phyloP scores from a whole-genome alignment of 2,888 invertebrate species.

The Eumacrocentrus americanus region DNA sequence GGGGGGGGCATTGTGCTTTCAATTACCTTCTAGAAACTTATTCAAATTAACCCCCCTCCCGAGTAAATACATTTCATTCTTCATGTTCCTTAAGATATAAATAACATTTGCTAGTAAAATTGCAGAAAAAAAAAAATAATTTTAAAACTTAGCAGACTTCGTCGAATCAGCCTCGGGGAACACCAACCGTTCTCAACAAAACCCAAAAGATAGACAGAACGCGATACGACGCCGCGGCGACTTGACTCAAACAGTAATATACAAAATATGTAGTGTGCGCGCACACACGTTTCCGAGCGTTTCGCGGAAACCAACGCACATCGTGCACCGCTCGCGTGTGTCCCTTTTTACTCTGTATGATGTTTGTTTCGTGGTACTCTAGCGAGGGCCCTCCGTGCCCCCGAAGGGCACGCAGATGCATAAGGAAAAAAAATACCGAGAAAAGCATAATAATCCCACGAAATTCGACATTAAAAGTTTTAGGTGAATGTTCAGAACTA shows the following conservation, averaged over 20 bases:
- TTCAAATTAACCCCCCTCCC: background rate
- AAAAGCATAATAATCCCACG: too few relatives aligned
- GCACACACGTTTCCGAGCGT: conserved; percentile 31
- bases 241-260: conserved; percentile 8
- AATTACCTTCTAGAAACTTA: too few relatives aligned
- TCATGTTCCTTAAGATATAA: background rate
- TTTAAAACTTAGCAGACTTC: conserved; percentile 5
- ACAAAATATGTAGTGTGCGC: background rate
- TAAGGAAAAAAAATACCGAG: too few relatives aligned
- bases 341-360: conserved; percentile 19
- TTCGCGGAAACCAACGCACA: conserved; percentile 35
- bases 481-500: too few relatives aligned
- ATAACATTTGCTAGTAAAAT: background rate
- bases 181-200: background rate
- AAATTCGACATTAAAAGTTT: too few relatives aligned
- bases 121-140: background rate
- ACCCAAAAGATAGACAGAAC: background rate
- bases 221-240: background rate
- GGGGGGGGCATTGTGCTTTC: too few relatives aligned
- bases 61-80: background rate
- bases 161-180: conserved; percentile 1
- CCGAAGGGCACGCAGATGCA: background rate
- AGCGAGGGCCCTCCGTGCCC: background rate
- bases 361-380: background rate
- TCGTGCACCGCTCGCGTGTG: conserved; percentile 23